Percentiles rank a stretch among this genome's conserved stretches.
phyloP scores from a whole-genome alignment of 1,140 invertebrate genomes.

The Frieseomelitta varia region DNA sequence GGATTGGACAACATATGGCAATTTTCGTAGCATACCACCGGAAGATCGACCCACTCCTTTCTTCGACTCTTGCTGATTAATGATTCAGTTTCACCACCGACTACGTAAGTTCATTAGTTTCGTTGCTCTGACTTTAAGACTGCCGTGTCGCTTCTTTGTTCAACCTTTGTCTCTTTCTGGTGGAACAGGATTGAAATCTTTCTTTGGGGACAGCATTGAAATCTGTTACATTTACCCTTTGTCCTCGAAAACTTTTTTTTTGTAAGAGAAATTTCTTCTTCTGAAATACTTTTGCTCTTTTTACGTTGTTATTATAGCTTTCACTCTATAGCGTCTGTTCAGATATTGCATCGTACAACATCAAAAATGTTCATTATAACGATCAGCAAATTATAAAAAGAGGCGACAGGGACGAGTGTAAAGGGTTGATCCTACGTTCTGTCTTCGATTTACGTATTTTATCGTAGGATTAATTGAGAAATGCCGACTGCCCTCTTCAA shows the following conservation, averaged over 20 bases:
- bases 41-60: constrained; percentile 14
- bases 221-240: not conserved
- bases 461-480: not conserved
- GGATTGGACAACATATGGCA: constrained; percentile 41
- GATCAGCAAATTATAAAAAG: too few relatives aligned
- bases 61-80: constrained; percentile 22
- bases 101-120: constrained; percentile 5
- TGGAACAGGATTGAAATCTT: not conserved
- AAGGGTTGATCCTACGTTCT: too few relatives aligned
- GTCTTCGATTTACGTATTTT: too few relatives aligned
- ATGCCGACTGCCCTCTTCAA: not conserved
- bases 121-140: not conserved
- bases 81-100: not conserved
- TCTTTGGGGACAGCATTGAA: not conserved
- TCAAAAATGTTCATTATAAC: too few relatives aligned
- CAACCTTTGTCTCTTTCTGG: not conserved
- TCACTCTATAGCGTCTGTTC: too few relatives aligned
- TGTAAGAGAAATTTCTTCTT: too few relatives aligned
- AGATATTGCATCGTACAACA: too few relatives aligned
- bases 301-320: too few relatives aligned
- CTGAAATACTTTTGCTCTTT: too few relatives aligned
- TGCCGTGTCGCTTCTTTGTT: not conserved
- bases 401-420: too few relatives aligned
- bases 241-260: too few relatives aligned
- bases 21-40: not conserved